phyloP scores from a whole-genome alignment of 1,140 invertebrate species.

The Phymastichus coffea region DNA sequence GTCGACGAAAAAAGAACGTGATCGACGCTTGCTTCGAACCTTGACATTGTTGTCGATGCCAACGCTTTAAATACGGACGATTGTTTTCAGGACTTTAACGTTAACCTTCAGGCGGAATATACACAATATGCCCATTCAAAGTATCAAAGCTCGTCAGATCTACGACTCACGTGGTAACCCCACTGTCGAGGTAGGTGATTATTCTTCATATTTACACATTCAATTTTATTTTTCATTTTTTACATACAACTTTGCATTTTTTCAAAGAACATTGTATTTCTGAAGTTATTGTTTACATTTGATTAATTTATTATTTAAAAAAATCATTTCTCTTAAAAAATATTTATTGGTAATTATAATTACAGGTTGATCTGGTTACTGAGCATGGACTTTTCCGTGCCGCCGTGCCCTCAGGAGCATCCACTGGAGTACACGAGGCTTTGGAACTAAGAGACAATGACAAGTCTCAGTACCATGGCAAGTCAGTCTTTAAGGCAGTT shows the following conservation, averaged over 20 bases:
- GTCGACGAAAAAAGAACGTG: conserved; percentile 10
- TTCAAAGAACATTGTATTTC: no score
- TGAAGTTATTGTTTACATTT: no score
- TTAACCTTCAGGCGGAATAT: conserved; percentile 36
- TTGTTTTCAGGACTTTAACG: conserved; percentile 15
- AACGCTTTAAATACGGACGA: not conserved
- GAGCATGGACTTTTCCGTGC: conserved; percentile 89
- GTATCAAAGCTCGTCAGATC: conserved; percentile 93
- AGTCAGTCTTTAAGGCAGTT: conserved; percentile 92
- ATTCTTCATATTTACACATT: conserved; percentile 9
- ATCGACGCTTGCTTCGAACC: not conserved
- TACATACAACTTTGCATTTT: not conserved
- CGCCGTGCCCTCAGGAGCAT: conserved; percentile 96
- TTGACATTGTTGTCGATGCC: conserved; percentile 8
- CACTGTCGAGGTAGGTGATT: conserved; percentile 83
- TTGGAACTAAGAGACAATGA: conserved; percentile 93
- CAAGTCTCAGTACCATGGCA: conserved; percentile 89
- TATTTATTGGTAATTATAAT: no score
- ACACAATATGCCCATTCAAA: conserved; percentile 71
- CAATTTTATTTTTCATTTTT: not conserved
- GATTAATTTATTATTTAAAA: no score
- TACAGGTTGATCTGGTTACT: conserved; percentile 61
- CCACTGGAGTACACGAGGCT: conserved; percentile 96
- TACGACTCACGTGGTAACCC: conserved; percentile 99
- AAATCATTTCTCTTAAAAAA: no score